Evolutionary conservation across 2,797 vertebrate species (phyloP).

Genomic region (Danio jaintianensis): DNA sequence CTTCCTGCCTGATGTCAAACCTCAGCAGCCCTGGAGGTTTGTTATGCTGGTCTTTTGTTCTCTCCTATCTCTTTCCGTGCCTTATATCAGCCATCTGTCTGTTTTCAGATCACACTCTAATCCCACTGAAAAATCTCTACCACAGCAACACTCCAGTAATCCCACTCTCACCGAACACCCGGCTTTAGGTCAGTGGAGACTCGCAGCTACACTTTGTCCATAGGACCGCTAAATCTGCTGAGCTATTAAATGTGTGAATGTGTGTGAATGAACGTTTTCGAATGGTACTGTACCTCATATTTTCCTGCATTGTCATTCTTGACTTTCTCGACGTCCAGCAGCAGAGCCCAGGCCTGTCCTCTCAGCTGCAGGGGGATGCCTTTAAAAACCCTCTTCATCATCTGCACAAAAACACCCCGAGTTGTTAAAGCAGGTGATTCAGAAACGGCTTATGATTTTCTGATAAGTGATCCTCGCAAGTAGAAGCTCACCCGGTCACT

Average conservation of each 20-base stretch:
- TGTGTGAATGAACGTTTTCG: neutral
- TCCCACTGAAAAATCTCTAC: slow-evolving; percentile 35
- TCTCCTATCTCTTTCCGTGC: slow-evolving; percentile 22
- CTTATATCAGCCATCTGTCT: slow-evolving; percentile 38
- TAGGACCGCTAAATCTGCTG: neutral
- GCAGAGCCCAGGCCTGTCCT: slow-evolving; percentile 85
- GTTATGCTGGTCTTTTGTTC: slow-evolving; percentile 19
- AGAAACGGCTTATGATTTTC: neutral
- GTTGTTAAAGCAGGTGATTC: no score
- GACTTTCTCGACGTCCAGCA: slow-evolving; percentile 84
- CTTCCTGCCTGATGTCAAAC: neutral
- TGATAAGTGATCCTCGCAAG: neutral
- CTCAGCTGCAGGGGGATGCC: slow-evolving; percentile 87
- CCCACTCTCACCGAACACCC: slow-evolving; percentile 36
- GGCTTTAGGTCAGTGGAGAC: slow-evolving; percentile 10
- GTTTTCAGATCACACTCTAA: slow-evolving; percentile 50
- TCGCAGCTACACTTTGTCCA: neutral
- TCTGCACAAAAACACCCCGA: slow-evolving; percentile 66
- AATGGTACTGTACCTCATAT: slow-evolving; percentile 80
- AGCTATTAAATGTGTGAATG: neutral
- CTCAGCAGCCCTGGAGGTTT: neutral
- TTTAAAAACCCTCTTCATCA: slow-evolving; percentile 86
- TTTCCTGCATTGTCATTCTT: slow-evolving; percentile 85
- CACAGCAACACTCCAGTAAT: slow-evolving; percentile 39
- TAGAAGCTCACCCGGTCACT: slow-evolving; percentile 82